Evolutionary conservation across 2,888 invertebrate genomes (phyloP).

Genomic region (Polydrusus pterygomalis): DNA sequence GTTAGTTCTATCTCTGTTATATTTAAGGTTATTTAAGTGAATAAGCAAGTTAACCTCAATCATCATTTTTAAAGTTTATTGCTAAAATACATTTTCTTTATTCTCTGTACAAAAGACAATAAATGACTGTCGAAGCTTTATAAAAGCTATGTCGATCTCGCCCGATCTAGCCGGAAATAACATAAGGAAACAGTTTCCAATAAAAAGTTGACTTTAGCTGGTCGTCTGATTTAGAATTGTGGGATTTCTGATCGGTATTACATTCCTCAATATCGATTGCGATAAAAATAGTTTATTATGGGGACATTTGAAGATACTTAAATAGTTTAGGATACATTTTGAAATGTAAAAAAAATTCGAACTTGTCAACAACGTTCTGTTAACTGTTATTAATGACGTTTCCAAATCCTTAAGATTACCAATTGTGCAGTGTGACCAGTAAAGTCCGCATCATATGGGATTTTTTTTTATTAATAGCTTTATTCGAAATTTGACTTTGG

Average conservation of each 20-base stretch:
- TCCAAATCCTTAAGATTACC: no score
- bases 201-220: conserved; percentile 24
- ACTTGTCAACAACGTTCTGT: no score
- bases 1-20: no score
- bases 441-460: no score
- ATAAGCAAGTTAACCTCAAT: no score
- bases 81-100: not conserved
- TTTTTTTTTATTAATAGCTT: no score
- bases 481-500: no score
- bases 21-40: no score
- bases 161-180: conserved; percentile 19
- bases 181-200: conserved; percentile 21
- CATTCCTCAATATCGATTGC: conserved; percentile 62
- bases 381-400: no score
- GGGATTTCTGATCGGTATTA: conserved; percentile 66
- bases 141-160: conserved; percentile 25
- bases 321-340: not conserved
- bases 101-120: conserved; percentile 4
- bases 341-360: no score
- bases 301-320: not conserved
- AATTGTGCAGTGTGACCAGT: no score
- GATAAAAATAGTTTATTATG: not conserved
- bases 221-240: conserved; percentile 66
- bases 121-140: conserved; percentile 18
- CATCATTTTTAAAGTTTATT: not conserved